phyloP scores from a whole-genome alignment of 1,140 invertebrate species.

The Rhizoglyphus robini region DNA sequence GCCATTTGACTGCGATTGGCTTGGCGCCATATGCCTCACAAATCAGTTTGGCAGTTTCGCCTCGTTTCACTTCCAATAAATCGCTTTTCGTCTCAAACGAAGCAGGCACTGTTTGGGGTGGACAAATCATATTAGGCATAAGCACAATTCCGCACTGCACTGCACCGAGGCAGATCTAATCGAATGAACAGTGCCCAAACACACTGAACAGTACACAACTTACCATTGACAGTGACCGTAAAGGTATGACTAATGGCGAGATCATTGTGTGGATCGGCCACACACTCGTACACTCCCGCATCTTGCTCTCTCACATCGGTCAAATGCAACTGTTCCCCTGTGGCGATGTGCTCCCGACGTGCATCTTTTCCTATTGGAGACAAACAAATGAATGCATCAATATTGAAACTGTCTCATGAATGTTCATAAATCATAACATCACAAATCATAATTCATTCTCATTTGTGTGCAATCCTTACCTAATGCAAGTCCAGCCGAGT shows the following conservation, averaged over 20 bases:
- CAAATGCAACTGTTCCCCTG: constrained; percentile 8
- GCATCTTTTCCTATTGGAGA: background rate
- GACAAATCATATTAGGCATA: background rate
- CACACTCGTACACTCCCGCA: constrained; percentile 14
- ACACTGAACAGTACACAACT: background rate
- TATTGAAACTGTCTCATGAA: background rate
- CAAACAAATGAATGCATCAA: background rate
- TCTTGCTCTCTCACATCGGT: background rate
- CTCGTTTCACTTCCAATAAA: constrained; percentile 28
- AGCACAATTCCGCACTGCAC: background rate
- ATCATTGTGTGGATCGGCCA: constrained; percentile 8
- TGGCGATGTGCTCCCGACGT: background rate
- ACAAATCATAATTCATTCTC: no score
- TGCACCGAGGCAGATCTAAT: background rate
- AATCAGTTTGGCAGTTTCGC: constrained; percentile 33
- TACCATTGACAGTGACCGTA: constrained; percentile 17
- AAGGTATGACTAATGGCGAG: constrained; percentile 9
- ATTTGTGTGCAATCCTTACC: background rate
- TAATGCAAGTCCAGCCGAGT: background rate
- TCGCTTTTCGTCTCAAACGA: constrained; percentile 27
- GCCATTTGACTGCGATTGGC: constrained; percentile 36
- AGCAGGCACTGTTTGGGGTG: constrained; percentile 26
- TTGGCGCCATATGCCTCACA: constrained; percentile 35
- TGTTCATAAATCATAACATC: background rate
- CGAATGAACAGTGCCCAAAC: background rate